Percentiles rank a stretch among this genome's conserved stretches.
These are phyloP conservation scores for Numida meleagris DNA, from an alignment of 2,113 vertebrate genomes.

Conservation along the genomic window DNA sequence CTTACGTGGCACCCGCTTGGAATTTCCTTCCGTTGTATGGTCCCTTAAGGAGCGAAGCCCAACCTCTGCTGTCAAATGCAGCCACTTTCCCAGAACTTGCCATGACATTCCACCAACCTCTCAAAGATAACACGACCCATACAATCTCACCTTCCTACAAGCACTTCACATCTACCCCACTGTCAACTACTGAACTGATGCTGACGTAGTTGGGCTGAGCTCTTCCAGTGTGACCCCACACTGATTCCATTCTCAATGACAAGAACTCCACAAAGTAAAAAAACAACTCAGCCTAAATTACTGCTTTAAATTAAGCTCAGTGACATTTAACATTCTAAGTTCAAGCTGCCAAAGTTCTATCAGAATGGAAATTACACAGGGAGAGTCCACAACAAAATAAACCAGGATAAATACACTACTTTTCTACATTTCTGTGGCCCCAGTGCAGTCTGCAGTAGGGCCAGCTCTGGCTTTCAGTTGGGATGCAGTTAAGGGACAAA, in stretches of 20 bases:
- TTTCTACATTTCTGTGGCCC: not conserved
- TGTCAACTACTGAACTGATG: not conserved
- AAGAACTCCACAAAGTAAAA: not conserved
- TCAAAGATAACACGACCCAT: constrained; percentile 31
- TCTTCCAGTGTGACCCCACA: not conserved
- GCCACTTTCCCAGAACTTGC: not conserved
- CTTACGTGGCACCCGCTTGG: not conserved
- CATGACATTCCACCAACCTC: not conserved
- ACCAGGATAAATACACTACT: not conserved
- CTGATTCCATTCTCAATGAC: not conserved
- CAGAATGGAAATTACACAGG: not conserved
- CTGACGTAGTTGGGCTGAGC: not conserved
- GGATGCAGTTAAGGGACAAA: not conserved
- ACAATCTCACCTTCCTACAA: constrained; percentile 32
- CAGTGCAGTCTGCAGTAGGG: not conserved
- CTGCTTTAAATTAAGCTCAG: not conserved
- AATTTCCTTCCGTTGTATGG: not conserved
- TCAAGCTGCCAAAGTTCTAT: not conserved
- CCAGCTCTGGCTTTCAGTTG: not conserved
- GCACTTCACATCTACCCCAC: not conserved
- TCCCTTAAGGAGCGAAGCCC: not conserved
- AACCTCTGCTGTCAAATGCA: not conserved
- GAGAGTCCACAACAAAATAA: not conserved
- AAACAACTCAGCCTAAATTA: not conserved
- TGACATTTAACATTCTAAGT: not conserved